These are phyloP conservation scores for Protobothrops flavoviridis DNA, from an alignment of 2,113 vertebrate genomes.

Conservation along the genomic window DNA sequence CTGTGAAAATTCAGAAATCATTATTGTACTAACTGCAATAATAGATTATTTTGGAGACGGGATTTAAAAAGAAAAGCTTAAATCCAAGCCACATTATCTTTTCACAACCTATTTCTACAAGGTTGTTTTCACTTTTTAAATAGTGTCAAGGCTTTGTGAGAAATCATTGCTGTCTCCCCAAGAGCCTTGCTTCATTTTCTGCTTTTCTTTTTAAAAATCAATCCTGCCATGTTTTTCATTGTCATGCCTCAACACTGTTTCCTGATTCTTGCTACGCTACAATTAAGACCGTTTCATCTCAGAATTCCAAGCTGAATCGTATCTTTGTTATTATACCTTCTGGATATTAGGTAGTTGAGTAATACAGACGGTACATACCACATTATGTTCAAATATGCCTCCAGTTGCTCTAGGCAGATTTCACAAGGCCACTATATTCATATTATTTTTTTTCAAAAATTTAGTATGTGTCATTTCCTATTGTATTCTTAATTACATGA, in stretches of 20 bases:
- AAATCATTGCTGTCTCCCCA: background rate
- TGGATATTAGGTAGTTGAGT: background rate
- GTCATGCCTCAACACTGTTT: too few relatives aligned
- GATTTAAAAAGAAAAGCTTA: background rate
- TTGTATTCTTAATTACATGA: background rate
- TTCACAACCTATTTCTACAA: background rate
- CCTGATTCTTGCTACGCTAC: background rate
- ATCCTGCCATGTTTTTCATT: background rate
- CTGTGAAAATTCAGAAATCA: background rate
- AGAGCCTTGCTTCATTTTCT: background rate
- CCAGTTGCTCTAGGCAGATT: background rate
- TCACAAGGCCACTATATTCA: background rate
- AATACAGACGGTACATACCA: accelerated
- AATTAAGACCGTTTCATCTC: background rate
- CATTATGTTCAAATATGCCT: background rate
- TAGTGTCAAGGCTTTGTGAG: background rate
- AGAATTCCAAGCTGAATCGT: background rate
- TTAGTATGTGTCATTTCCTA: background rate
- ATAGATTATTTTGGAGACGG: background rate
- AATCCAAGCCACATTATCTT: background rate
- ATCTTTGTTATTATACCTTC: background rate
- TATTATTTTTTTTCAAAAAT: background rate
- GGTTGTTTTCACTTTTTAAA: constrained; percentile 7
- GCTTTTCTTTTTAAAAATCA: background rate
- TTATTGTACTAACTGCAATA: background rate